phyloP scores from a whole-genome alignment of 2,888 invertebrate species.

The Drosophila falleni region DNA sequence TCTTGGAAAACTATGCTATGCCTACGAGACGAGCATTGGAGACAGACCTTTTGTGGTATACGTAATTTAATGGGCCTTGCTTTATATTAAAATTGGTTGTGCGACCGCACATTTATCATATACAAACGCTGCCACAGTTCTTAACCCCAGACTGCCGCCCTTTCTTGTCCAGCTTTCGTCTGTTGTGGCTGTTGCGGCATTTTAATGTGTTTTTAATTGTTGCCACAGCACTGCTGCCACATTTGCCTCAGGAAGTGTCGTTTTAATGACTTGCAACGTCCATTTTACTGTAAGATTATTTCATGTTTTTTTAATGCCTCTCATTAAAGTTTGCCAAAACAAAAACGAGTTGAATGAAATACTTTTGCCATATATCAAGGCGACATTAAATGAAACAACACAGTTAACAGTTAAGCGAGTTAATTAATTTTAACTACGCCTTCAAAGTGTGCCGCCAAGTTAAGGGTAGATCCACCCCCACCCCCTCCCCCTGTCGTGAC shows the following conservation, averaged over 20 bases:
- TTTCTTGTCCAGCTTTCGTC: neutral
- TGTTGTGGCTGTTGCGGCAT: slow-evolving; percentile 40
- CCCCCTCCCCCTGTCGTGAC: neutral
- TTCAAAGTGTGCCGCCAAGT: slow-evolving; percentile 30
- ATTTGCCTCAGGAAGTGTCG: slow-evolving; percentile 43
- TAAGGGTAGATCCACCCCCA: neutral
- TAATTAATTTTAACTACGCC: slow-evolving; percentile 72
- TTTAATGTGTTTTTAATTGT: slow-evolving; percentile 79
- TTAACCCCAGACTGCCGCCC: neutral
- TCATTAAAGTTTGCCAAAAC: slow-evolving; percentile 54
- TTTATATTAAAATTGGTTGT: slow-evolving; percentile 60
- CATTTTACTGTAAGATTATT: slow-evolving; percentile 26
- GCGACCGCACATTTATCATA: slow-evolving; percentile 74
- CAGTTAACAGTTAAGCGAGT: slow-evolving; percentile 62
- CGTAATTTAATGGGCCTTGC: slow-evolving; percentile 70
- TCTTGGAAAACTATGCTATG: slow-evolving; percentile 39
- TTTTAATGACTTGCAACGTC: slow-evolving; percentile 61
- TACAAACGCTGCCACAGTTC: slow-evolving; percentile 25
- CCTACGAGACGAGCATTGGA: slow-evolving; percentile 9
- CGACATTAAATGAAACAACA: slow-evolving; percentile 26
- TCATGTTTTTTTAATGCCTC: slow-evolving; percentile 59
- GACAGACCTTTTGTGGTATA: slow-evolving; percentile 44
- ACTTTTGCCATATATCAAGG: slow-evolving; percentile 40
- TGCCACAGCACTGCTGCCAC: slow-evolving; percentile 30
- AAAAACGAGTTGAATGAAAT: slow-evolving; percentile 19